Percentiles rank a stretch among this genome's conserved stretches.
These are phyloP conservation scores for Galaxias olidus DNA, from an alignment of 2,797 vertebrate species.

Conservation along the genomic window DNA sequence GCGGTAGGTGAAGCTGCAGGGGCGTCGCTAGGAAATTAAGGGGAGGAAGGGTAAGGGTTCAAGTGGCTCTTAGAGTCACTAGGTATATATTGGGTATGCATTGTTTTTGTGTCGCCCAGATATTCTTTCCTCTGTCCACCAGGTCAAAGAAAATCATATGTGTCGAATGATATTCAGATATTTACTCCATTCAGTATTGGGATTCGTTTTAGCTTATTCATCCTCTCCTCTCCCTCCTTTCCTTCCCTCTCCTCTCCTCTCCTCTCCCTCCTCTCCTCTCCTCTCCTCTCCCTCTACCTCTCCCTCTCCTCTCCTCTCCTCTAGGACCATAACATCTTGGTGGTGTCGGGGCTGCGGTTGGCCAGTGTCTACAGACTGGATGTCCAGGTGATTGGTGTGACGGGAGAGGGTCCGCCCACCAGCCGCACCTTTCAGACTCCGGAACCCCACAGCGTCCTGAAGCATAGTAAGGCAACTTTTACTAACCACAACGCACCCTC, in stretches of 20 bases:
- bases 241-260: neutral
- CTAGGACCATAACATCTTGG: slow-evolving; percentile 79
- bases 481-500: no score
- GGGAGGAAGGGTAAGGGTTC: neutral
- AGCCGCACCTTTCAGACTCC: slow-evolving; percentile 86
- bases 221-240: neutral
- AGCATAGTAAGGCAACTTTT: slow-evolving; percentile 69
- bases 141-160: no score
- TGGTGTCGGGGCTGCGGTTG: slow-evolving; percentile 80
- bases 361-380: slow-evolving; percentile 85
- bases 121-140: no score
- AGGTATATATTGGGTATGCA: no score
- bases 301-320: slow-evolving; percentile 9
- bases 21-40: slow-evolving; percentile 19
- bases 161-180: no score
- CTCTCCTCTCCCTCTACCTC: no score
- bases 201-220: neutral
- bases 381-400: slow-evolving; percentile 80
- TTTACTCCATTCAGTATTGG: neutral
- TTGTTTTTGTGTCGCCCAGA: no score
- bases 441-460: slow-evolving; percentile 49
- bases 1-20: slow-evolving; percentile 68
- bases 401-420: slow-evolving; percentile 83
- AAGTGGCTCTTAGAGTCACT: no score
- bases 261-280: neutral